Conservation (phyloP, 2,888 invertebrate genomes). For the Drosophila rubida region DNA sequence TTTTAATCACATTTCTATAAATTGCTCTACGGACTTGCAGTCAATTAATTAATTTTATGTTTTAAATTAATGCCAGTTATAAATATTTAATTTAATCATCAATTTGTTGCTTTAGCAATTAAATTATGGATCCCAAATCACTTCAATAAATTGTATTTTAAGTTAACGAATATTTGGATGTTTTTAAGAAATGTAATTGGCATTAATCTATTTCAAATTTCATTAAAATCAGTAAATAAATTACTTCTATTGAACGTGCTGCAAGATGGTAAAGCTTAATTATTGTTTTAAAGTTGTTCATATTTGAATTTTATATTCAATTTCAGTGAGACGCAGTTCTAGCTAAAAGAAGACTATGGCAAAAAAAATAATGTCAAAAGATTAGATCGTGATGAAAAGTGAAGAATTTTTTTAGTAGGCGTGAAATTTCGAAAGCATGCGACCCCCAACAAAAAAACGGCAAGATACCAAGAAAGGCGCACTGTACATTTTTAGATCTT, state of each 20-base stretch:
- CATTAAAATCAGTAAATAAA: neutral
- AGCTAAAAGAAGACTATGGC: slow-evolving; percentile 55
- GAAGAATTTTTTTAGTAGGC: slow-evolving; percentile 8
- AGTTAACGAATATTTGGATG: no score
- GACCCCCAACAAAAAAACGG: slow-evolving; percentile 3
- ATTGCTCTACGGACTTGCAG: slow-evolving; percentile 5
- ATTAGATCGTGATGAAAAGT: slow-evolving; percentile 8
- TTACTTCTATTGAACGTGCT: slow-evolving; percentile 8
- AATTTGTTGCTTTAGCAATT: no score
- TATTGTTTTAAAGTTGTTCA: slow-evolving; percentile 14
- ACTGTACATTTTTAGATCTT: slow-evolving; percentile 60
- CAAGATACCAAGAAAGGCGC: slow-evolving; percentile 1
- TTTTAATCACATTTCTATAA: slow-evolving; percentile 16
- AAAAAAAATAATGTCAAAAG: slow-evolving; percentile 27
- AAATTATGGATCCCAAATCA: no score
- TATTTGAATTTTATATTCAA: slow-evolving; percentile 33
- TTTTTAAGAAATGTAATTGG: no score
- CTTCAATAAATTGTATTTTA: slow-evolving; percentile 14
- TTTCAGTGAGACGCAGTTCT: slow-evolving; percentile 15
- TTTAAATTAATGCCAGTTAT: neutral
- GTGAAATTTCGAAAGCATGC: slow-evolving; percentile 24
- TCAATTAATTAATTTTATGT: slow-evolving; percentile 12
- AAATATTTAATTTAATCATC: no score
- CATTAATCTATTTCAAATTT: no score
- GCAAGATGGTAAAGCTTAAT: slow-evolving; percentile 23